Base-by-base conservation (phyloP, 2,797 vertebrate species). In the Salarias fasciatus region DNA sequence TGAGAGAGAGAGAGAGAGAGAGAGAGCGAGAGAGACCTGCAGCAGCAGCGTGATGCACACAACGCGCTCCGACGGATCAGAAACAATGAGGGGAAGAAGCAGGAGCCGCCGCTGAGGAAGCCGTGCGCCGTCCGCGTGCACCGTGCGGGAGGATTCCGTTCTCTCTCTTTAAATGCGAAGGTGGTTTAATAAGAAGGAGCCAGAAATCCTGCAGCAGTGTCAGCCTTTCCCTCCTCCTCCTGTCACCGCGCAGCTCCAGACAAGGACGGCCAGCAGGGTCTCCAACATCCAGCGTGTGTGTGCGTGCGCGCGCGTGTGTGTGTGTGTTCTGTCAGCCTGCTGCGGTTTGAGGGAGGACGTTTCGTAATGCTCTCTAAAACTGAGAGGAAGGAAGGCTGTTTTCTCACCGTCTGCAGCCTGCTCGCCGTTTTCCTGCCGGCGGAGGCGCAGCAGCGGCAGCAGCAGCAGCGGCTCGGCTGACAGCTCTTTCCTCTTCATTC, bases 331-430 rank as follows among this genome's bases (percentile, higher is more conserved):
- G 63, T 72, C 46, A 63, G 61, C 52, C 45, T 57, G 72, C 69
- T 67, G 75, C 15, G 59, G 82, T 69, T 69, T 74, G 63, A 63
- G 63, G 63, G 78, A 83, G 88, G 90, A 90, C 89, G 88, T 92
- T 90, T 92, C 90, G 91, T 91, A 90, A 92, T 86, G 87, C 87
- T 86, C 78, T 9, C 79, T 70, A 91, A n/a, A 89, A 89, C 80
- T 88, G 86, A 91, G 84, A 91, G 91, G 90, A 92, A 92, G 90
- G 88, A 91, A 90, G 88, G 88, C 72, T 91, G 89, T 87, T 87
- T 35, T 35, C 33, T 63, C 84, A 78, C 77, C 63, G 46, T 80
- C 69, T 84, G 69, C 82, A 88, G 67, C 69, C 75, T 79, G 75
- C 75, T 83, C 64, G 79, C 81, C 83, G 83, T 90, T 86, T 87